Evolutionary conservation across 2,113 vertebrate genomes (phyloP).

Genomic region (Nanger granti): DNA sequence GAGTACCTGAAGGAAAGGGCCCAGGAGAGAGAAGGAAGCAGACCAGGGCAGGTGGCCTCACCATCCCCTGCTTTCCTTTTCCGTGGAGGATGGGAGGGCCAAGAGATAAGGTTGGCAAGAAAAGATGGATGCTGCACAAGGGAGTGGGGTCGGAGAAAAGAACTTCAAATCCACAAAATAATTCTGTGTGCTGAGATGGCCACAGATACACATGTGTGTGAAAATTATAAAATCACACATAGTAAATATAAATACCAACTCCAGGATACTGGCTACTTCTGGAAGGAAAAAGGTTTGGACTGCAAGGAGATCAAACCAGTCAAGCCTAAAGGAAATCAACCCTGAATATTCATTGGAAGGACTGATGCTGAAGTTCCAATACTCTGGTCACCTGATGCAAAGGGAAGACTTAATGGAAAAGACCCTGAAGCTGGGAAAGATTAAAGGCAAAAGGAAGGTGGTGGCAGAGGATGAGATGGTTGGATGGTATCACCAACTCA

Average conservation of each 20-base stretch:
- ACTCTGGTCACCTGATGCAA: not conserved
- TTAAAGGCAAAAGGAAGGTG: not conserved
- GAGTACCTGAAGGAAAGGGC: not conserved
- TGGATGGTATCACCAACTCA: not conserved
- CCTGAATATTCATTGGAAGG: not conserved
- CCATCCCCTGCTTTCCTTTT: not conserved
- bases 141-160: not conserved
- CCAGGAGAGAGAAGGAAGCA: not conserved
- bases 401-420: not conserved
- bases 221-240: not conserved
- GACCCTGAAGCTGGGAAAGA: not conserved
- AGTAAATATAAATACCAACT: not conserved
- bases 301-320: not conserved
- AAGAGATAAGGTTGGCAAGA: not conserved
- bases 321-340: not conserved
- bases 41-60: not conserved
- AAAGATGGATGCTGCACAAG: fast-evolving
- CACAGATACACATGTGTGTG: not conserved
- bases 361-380: not conserved
- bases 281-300: not conserved
- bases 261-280: not conserved
- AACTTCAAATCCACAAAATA: not conserved
- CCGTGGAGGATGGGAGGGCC: fast-evolving
- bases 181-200: not conserved
- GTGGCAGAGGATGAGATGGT: not conserved